A percentile compares a stretch with the other conserved stretches of the same genome.
Conservation (phyloP, 2,113 vertebrate genomes). For the Orthonyx spaldingii region DNA sequence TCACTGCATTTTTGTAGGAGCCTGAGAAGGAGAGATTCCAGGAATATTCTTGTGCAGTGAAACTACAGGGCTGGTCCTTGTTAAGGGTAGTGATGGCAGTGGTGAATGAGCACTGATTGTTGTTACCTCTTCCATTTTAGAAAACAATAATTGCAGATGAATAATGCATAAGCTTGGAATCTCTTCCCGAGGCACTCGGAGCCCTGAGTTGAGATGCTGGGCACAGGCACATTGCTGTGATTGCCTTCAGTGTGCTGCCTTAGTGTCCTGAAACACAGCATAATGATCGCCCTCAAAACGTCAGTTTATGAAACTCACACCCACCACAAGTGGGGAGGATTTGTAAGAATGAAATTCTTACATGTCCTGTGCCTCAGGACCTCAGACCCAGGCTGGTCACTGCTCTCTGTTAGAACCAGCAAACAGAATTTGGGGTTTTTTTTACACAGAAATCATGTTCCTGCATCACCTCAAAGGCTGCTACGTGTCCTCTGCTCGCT, state of each 20-base stretch:
- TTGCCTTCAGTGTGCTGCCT: background rate
- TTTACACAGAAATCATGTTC: background rate
- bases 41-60: background rate
- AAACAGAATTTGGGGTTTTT: background rate
- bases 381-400: background rate
- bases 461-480: background rate
- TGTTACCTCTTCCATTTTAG: background rate
- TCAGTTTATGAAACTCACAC: background rate
- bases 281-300: background rate
- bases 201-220: background rate
- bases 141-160: background rate
- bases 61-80: background rate
- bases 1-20: background rate
- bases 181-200: background rate
- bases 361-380: background rate
- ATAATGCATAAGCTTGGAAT: constrained; percentile 32
- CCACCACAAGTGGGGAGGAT: background rate
- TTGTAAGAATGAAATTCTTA: background rate
- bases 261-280: background rate
- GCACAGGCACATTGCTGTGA: background rate
- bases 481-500: rapidly evolving
- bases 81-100: background rate
- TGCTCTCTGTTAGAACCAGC: background rate
- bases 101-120: background rate
- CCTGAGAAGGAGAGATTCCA: background rate